Percentiles rank a stretch among this genome's conserved stretches.
Conservation (phyloP, 64 coral and sea anemone species). For the Orbicella faveolata region DNA sequence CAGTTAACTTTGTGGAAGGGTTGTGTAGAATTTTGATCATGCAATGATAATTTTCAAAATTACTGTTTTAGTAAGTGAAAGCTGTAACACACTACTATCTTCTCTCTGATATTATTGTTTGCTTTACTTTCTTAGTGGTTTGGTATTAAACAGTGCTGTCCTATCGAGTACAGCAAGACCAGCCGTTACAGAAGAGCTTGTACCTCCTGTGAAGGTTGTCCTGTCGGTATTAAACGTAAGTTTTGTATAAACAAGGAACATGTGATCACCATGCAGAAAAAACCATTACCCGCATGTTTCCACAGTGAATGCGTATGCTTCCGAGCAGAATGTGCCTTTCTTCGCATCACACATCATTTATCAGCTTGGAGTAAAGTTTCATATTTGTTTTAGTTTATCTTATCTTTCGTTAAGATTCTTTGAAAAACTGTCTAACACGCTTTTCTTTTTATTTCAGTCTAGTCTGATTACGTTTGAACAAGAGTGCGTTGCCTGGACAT, state of each 20-base stretch:
- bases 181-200: slow-evolving; percentile 26
- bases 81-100: background rate
- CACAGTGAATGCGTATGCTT: too few species aligned
- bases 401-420: background rate
- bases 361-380: too few species aligned
- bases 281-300: too few species aligned
- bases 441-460: slow-evolving; percentile 23
- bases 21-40: too few species aligned
- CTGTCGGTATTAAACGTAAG: slow-evolving; percentile 63
- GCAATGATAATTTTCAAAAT: too few species aligned
- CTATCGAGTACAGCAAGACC: slow-evolving; percentile 25
- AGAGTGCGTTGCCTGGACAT: slow-evolving; percentile 60
- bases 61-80: background rate
- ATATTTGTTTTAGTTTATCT: too few species aligned
- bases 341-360: too few species aligned
- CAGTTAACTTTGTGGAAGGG: too few species aligned
- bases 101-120: background rate
- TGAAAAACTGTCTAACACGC: background rate
- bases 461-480: slow-evolving; percentile 57
- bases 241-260: background rate
- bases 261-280: too few species aligned
- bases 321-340: too few species aligned
- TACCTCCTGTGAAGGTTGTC: slow-evolving; percentile 61
- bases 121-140: background rate
- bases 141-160: slow-evolving; percentile 27